These are phyloP conservation scores for Ecliptopera silaceata DNA, from an alignment of 2,888 invertebrate genomes.

Conservation along the genomic window DNA sequence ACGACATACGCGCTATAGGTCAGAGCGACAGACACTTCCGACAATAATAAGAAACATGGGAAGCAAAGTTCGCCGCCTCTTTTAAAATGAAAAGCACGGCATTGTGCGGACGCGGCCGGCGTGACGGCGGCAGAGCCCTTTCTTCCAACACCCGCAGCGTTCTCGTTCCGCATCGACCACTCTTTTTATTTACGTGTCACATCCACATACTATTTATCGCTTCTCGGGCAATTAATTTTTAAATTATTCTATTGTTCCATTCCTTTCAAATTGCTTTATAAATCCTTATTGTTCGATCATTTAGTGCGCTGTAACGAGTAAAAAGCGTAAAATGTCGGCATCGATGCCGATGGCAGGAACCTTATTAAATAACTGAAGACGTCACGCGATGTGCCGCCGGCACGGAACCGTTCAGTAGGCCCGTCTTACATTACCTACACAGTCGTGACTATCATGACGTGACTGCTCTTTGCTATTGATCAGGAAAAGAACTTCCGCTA, in stretches of 20 bases:
- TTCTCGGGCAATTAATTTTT: conserved; percentile 74
- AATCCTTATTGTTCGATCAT: conserved; percentile 34
- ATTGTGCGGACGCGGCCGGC: conserved; percentile 66
- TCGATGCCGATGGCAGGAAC: conserved; percentile 46
- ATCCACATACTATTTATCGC: conserved; percentile 71
- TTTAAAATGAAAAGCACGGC: conserved; percentile 59
- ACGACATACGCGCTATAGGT: conserved; percentile 42
- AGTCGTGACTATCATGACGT: conserved; percentile 42
- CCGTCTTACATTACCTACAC: conserved; percentile 32
- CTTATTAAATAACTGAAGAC: conserved; percentile 65
- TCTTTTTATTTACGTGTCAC: conserved; percentile 71
- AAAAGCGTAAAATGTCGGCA: conserved; percentile 44
- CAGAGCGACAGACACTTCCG: conserved; percentile 57
- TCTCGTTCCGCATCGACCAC: conserved; percentile 66
- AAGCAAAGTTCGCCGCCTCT: conserved; percentile 65
- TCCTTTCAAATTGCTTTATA: conserved; percentile 38
- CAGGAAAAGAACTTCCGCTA: conserved; percentile 28
- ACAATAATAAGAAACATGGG: conserved; percentile 68
- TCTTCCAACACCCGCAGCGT: conserved; percentile 49
- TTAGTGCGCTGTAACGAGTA: conserved; percentile 37
- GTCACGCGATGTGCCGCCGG: conserved; percentile 63
- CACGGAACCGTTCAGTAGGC: conserved; percentile 39
- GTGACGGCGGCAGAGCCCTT: conserved; percentile 69
- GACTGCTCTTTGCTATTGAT: conserved; percentile 43
- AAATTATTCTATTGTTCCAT: conserved; percentile 64